Evolutionary conservation across 1,140 invertebrate genomes (phyloP).

Genomic region (Drosophila littoralis): DNA sequence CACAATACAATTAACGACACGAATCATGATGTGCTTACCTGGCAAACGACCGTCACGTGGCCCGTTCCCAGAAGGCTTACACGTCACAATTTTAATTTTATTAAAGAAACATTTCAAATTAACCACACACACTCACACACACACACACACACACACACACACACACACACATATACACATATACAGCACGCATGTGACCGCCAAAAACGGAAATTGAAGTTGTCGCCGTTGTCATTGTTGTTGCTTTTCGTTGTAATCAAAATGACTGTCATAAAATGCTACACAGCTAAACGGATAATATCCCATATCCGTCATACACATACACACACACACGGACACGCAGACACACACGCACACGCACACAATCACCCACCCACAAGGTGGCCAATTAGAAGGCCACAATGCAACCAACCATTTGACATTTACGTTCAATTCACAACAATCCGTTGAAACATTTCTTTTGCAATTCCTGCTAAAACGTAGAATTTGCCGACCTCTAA

Average conservation of each 20-base stretch:
- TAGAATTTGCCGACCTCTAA: too few species aligned
- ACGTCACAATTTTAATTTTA: conserved; percentile 84
- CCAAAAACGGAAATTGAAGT: conserved; percentile 63
- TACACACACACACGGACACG: conserved; percentile 1
- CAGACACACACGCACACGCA: neutral
- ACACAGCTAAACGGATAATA: conserved; percentile 54
- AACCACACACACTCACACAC: conserved; percentile 54
- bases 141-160: conserved; percentile 7
- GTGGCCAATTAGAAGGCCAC: conserved; percentile 8
- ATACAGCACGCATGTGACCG: conserved; percentile 35
- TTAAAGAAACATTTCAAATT: conserved; percentile 84
- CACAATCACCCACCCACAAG: neutral
- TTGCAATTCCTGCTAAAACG: too few species aligned
- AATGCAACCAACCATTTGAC: conserved; percentile 2
- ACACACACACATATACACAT: conserved; percentile 6
- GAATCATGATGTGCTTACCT: conserved; percentile 84
- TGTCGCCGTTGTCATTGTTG: conserved; percentile 52
- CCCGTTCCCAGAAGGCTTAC: conserved; percentile 83
- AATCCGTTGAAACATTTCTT: neutral
- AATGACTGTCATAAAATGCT: conserved; percentile 70
- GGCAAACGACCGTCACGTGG: conserved; percentile 84
- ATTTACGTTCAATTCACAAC: neutral
- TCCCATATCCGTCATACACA: conserved; percentile 31
- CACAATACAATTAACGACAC: conserved; percentile 84
- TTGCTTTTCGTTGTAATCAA: conserved; percentile 39